A percentile compares a stretch with the other conserved stretches of the same genome.
phyloP scores from a whole-genome alignment of 2,888 invertebrate species.

The Sepiola atlantica region DNA sequence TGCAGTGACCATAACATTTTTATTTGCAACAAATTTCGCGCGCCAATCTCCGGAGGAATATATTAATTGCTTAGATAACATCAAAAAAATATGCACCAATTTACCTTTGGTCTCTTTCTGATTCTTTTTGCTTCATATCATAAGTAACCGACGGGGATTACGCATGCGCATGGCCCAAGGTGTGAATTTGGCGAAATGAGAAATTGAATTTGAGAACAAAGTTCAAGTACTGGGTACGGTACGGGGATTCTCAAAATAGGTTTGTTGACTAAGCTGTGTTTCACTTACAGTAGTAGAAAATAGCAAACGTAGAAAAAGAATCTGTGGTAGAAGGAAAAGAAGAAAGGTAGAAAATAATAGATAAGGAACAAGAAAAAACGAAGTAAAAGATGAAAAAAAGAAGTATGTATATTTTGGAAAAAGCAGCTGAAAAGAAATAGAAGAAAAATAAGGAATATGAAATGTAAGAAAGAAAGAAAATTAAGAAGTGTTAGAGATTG shows the following conservation, averaged over 20 bases:
- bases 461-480: no score
- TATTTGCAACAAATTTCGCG: background rate
- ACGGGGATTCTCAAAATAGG: no score
- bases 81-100: background rate
- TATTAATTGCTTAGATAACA: slow-evolving; percentile 12
- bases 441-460: no score
- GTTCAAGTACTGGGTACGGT: background rate
- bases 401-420: no score
- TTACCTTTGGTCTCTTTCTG: background rate
- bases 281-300: background rate
- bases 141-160: background rate
- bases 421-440: background rate
- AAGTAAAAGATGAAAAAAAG: background rate
- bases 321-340: background rate
- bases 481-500: no score
- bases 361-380: background rate
- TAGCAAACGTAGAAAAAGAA: background rate
- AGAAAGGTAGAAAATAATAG: background rate
- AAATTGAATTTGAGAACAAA: background rate
- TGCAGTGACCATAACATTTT: slow-evolving; percentile 8
- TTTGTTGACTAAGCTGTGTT: no score
- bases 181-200: background rate
- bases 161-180: background rate
- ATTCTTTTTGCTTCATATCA: background rate
- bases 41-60: background rate